A percentile compares a stretch with the other conserved stretches of the same genome.
phyloP scores from a whole-genome alignment of 37 sponge, comb jelly and placozoan species.

The Chondrilla cf. caribensis region DNA sequence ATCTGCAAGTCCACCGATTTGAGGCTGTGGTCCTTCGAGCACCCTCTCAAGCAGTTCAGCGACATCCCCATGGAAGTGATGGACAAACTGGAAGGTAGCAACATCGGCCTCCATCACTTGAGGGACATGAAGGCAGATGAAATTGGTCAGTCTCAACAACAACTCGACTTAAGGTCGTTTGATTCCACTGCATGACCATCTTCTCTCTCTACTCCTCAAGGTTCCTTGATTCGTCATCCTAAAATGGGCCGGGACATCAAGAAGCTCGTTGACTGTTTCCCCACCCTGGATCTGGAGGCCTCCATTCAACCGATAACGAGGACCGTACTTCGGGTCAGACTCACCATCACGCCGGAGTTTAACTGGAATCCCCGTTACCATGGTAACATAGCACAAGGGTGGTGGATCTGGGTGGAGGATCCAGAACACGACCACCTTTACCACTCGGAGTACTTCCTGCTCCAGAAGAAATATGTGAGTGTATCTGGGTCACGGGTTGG shows the following conservation, averaged over 20 bases:
- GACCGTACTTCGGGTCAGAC: conserved; percentile 77
- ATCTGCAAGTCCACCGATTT: conserved; percentile 80
- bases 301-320: conserved; percentile 95
- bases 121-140: conserved; percentile 88
- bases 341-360: conserved; percentile 84
- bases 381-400: conserved; percentile 76
- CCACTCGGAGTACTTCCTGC: conserved; percentile 83
- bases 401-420: conserved; percentile 99
- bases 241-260: conserved; percentile 75
- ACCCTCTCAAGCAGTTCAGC: conserved; percentile 88
- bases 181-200: too few relatives aligned
- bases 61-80: conserved; percentile 56
- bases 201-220: conserved; percentile 19
- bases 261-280: conserved; percentile 63
- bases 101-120: conserved; percentile 57
- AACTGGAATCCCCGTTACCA: conserved; percentile 84
- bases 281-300: conserved; percentile 60
- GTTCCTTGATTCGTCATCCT: conserved; percentile 79
- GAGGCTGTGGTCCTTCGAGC: conserved; percentile 83
- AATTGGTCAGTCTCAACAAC: conserved; percentile 79
- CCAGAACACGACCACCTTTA: conserved; percentile 89
- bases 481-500: background rate
- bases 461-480: conserved; percentile 90
- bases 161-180: background rate
- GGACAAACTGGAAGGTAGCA: conserved; percentile 57